phyloP scores from a whole-genome alignment of 2,797 vertebrate species.

The Lerista edwardsae region DNA sequence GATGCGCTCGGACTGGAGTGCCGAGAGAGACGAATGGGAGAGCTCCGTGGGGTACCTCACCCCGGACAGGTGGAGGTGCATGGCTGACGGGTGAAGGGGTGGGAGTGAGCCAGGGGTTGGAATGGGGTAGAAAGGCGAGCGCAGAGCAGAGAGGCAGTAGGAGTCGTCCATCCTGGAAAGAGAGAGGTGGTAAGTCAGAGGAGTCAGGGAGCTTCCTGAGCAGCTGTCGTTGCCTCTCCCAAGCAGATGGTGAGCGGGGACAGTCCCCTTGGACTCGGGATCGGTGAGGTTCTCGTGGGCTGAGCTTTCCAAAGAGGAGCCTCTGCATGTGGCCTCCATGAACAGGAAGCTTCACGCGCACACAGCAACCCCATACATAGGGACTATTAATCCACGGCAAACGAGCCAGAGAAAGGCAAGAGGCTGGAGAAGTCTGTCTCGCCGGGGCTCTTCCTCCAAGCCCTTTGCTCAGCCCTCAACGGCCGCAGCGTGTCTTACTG shows the following conservation, averaged over 20 bases:
- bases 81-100: slow-evolving; percentile 92
- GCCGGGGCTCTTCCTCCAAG: neutral
- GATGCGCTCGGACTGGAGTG: slow-evolving; percentile 91
- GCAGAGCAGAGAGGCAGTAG: slow-evolving; percentile 92
- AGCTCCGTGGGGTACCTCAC: slow-evolving; percentile 94
- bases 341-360: no score
- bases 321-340: neutral
- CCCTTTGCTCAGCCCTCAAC: neutral
- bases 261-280: neutral
- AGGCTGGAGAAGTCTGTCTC: neutral
- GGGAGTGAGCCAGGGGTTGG: slow-evolving; percentile 88
- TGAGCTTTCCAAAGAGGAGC: neutral
- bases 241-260: no score
- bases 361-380: no score
- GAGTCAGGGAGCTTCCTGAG: neutral
- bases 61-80: slow-evolving; percentile 94
- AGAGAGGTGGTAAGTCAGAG: neutral
- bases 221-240: neutral
- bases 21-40: slow-evolving; percentile 89
- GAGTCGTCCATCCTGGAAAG: slow-evolving; percentile 93
- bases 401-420: neutral
- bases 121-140: slow-evolving; percentile 93
- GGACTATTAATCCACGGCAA: no score
- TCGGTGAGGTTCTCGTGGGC: neutral
- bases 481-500: slow-evolving; percentile 9